Conservation (phyloP, 2,797 vertebrate genomes). For the Catharus ustulatus region DNA sequence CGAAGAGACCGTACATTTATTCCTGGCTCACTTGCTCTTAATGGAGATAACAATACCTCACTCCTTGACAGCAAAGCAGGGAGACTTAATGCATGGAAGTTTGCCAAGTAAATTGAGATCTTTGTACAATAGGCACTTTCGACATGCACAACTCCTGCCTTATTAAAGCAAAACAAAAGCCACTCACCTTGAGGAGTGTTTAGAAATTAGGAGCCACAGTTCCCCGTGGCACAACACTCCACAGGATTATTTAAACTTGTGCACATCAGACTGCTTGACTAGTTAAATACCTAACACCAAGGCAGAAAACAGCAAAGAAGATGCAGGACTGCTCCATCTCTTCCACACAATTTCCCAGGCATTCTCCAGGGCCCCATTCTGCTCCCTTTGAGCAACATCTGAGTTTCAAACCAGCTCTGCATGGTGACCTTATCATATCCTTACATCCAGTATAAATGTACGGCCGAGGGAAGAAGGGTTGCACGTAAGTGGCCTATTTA, state of each 20-base stretch:
- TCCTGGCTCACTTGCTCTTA: constrained; percentile 51
- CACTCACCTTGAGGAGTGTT: constrained; percentile 14
- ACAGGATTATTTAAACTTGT: not conserved
- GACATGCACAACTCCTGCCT: constrained; percentile 43
- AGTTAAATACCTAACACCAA: not conserved
- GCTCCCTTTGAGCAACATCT: not conserved
- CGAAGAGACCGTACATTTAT: not conserved
- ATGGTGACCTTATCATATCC: not conserved
- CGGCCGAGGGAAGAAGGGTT: not conserved
- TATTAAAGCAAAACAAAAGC: constrained; percentile 51
- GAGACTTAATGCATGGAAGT: constrained; percentile 41
- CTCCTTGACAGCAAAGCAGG: constrained; percentile 50
- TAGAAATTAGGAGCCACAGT: constrained; percentile 13
- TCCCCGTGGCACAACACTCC: not conserved
- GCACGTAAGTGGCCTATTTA: constrained; percentile 50
- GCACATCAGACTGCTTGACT: not conserved
- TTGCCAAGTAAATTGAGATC: constrained; percentile 66
- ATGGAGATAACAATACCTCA: constrained; percentile 57
- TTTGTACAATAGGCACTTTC: constrained; percentile 52
- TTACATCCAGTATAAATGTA: not conserved
- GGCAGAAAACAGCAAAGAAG: not conserved
- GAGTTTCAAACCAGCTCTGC: not conserved
- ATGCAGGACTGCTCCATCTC: fast-evolving
- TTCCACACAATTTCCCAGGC: not conserved
- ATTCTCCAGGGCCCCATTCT: not conserved